Evolutionary conservation across 2,888 invertebrate genomes (phyloP), one percentile per base, ranked within the genome.

Genomic region (Ochropleura plecta): DNA sequence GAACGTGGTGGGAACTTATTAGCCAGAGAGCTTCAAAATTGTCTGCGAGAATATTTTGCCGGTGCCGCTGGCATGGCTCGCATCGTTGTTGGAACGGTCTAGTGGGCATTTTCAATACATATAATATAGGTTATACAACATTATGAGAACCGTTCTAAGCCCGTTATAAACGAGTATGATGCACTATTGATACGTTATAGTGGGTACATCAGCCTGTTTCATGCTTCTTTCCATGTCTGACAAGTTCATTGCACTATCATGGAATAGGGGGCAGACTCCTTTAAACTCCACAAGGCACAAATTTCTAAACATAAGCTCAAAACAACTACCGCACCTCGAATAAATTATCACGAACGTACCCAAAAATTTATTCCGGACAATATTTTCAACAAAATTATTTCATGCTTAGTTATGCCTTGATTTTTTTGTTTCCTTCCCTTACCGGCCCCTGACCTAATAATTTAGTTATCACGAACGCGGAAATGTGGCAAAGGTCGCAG

Each of bases 391-490:
- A 48, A 70, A 72, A 70, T 65, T 76, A 64, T 83, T 67, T 44
- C 40, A n/a, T 53, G 71, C 49, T 72, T 59, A 69, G 59, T 70
- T 73, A 68, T 48, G 63, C 53, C 42, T n/a, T 40, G 42, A 51
- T 70, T 83, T 82, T 75, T 82, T 84, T 64, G 46, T 57, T 80
- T 70, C 48, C 63, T 57, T 70, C 73, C 66, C 60, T 63, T 51
- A 8, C 48, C 57, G 65, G 46, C 70, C 73, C 76, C 55, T 75
- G 75, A 76, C 77, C 76, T 81, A 81, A 87, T 86, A 86, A 87
- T 83, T 87, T 81, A 87, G 78, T 83, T 83, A 85, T 77, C 74
- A 70, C 72, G 74, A 73, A 83, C 73, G 53, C 73, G 83, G 81
- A 87, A 77, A 76, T 60, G 64, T 65, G 77, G 78, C 70, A 79